Evolutionary conservation across 2,888 invertebrate genomes (phyloP), one percentile per base, ranked within the genome.

Genomic region (Dasysyrphus albostriatus): DNA sequence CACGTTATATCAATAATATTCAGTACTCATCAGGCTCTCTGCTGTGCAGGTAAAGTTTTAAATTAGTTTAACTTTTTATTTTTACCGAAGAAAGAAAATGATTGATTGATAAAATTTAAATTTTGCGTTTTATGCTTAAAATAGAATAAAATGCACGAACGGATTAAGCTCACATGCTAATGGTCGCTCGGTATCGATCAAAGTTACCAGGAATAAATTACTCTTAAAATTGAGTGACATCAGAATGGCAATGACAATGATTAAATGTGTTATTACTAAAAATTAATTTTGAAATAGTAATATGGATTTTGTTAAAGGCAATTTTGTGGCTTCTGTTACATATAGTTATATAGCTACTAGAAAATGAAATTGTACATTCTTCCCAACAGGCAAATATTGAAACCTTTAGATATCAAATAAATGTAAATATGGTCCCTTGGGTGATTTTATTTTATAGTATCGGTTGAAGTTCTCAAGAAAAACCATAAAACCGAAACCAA

Each of bases 91-190:
- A 5, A 47, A 16, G 6, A 32, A 47, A 65, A 65, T 47, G 67
- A 67, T 67, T 67, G 67, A 49, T 67, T 49, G 34, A 19, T 34
- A 67, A 49, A 49, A 49, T 49, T 49, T 8, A 67, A 49, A 67
- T 19, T 49, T 67, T 65, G 32, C 47, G 65, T 65, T 65, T 47
- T 0, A 47, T 47, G 6, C 44, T 63, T 29, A 63, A 63, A 63
- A 44, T 63, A 63, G 44, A 63, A 29, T 4, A 24, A 9, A 19
- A 19, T 24, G 16, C 61, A 42, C 39, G 39, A 61, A 42, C 24
- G 12, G 42, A 34, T 37, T 59, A 16, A 10, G 29, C 6, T 54
- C 24, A 51, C 5, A 54, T 24, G 9, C 3, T 5, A 2, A 1
- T 5, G 1, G 12, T 0, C 29, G 14, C 0, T 14, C n/a, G 12